Percentiles rank a stretch among this genome's conserved stretches.
phyloP scores from a whole-genome alignment of 1,140 invertebrate species.

The Orchesella cincta region DNA sequence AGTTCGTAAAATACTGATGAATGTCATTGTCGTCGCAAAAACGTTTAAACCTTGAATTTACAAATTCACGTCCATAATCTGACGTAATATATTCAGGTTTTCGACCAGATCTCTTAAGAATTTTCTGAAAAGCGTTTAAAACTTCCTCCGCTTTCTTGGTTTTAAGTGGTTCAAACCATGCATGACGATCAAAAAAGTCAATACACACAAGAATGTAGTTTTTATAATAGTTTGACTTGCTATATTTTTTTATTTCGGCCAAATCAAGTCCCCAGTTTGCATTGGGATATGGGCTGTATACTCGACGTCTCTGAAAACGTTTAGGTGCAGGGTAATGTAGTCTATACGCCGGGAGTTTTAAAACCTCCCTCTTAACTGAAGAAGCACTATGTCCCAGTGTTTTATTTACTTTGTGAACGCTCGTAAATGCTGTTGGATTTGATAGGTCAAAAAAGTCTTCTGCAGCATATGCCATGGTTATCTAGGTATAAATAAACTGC shows the following conservation, averaged over 20 bases:
- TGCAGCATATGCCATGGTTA: too few species aligned
- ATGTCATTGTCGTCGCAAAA: conserved; percentile 26
- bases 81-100: neutral
- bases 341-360: neutral
- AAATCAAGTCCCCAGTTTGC: neutral
- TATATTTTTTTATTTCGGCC: neutral
- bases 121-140: conserved; percentile 21
- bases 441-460: too few species aligned
- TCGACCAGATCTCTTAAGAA: neutral
- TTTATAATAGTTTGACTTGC: neutral
- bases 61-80: conserved; percentile 36
- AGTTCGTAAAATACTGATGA: neutral
- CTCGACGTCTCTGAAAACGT: neutral
- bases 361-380: too few species aligned
- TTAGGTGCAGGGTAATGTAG: neutral
- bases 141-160: conserved; percentile 15
- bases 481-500: too few species aligned
- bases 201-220: neutral
- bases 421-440: too few species aligned
- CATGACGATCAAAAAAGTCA: neutral
- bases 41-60: neutral
- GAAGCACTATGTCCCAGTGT: too few species aligned
- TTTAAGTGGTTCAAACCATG: conserved; percentile 23
- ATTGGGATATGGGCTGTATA: neutral
- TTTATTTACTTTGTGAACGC: too few species aligned